Conservation (phyloP, 1,140 invertebrate species). For the Drosophila asahinai region DNA sequence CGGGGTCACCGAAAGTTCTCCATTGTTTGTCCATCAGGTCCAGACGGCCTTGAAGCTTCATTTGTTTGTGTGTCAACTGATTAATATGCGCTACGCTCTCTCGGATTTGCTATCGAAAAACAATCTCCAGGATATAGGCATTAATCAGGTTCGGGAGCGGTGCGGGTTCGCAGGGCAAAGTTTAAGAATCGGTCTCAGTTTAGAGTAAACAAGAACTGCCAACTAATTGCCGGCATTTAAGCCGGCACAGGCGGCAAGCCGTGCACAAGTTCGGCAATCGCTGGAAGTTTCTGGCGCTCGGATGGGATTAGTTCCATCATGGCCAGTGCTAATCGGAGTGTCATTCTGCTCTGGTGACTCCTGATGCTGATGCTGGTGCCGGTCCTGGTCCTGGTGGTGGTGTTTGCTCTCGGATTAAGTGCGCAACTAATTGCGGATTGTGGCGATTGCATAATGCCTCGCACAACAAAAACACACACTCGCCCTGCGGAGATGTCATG, state of each 20-base stretch:
- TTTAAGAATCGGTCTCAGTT: conserved; percentile 5
- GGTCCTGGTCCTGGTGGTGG: conserved; percentile 3
- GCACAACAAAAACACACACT: conserved; percentile 9
- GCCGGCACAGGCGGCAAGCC: conserved; percentile 13
- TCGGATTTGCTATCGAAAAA: conserved; percentile 11
- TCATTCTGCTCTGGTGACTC: conserved; percentile 31
- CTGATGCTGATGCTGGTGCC: neutral
- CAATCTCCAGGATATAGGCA: conserved; percentile 3
- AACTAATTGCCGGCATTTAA: conserved; percentile 25
- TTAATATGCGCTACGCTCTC: conserved; percentile 19
- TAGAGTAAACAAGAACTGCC: conserved; percentile 24
- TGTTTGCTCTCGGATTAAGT: conserved; percentile 53
- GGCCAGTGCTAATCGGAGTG: conserved; percentile 31
- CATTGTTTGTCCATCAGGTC: conserved; percentile 4
- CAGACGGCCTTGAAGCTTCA: conserved; percentile 16
- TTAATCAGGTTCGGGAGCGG: conserved; percentile 11
- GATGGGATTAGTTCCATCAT: conserved; percentile 24
- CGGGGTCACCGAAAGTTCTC: conserved; percentile 15
- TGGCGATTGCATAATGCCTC: conserved; percentile 35
- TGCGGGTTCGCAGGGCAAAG: neutral
- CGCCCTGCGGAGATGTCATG: conserved; percentile 45
- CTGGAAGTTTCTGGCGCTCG: conserved; percentile 4
- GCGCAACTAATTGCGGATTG: conserved; percentile 60
- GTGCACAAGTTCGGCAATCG: conserved; percentile 20
- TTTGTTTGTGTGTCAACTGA: conserved; percentile 20